Conservation (phyloP, 2,113 vertebrate species). For the Onychostoma macrolepis region DNA sequence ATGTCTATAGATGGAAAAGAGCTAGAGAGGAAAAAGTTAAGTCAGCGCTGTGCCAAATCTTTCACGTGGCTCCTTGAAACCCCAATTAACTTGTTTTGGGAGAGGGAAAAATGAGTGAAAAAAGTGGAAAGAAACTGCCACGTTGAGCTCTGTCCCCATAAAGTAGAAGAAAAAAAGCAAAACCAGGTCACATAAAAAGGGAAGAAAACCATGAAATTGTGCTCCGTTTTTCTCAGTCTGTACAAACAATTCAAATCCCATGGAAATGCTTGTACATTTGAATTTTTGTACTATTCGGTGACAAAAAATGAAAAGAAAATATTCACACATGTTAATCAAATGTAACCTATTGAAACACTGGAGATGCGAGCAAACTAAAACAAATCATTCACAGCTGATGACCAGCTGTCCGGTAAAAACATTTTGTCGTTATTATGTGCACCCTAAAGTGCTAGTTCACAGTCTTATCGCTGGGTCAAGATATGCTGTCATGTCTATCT, state of each 20-base stretch:
- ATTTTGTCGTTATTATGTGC: conserved; percentile 1
- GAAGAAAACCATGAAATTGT: conserved; percentile 15
- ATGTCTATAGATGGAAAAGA: conserved; percentile 44
- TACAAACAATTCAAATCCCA: background rate
- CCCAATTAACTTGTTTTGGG: conserved; percentile 45
- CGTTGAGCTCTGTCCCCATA: conserved; percentile 55
- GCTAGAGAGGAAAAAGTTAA: conserved; percentile 20
- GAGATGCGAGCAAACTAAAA: background rate
- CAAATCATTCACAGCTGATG: conserved; percentile 60
- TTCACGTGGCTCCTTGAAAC: conserved; percentile 62
- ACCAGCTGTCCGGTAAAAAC: conserved; percentile 64
- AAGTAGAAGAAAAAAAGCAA: conserved; percentile 21
- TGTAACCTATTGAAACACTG: conserved; percentile 8
- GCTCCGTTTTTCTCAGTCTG: background rate
- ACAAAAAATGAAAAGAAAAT: conserved; percentile 22
- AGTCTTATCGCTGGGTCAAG: background rate
- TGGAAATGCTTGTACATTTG: conserved; percentile 19
- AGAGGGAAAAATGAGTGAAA: conserved; percentile 45
- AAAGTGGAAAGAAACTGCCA: conserved; percentile 62
- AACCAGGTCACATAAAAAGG: conserved; percentile 17
- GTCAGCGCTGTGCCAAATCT: conserved; percentile 35
- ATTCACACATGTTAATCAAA: background rate
- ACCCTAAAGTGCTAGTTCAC: background rate
- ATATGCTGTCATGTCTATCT: background rate
- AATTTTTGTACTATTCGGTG: background rate